These are phyloP conservation scores for Nasonovia ribisnigri DNA, from an alignment of 2,888 invertebrate genomes.

Conservation along the genomic window DNA sequence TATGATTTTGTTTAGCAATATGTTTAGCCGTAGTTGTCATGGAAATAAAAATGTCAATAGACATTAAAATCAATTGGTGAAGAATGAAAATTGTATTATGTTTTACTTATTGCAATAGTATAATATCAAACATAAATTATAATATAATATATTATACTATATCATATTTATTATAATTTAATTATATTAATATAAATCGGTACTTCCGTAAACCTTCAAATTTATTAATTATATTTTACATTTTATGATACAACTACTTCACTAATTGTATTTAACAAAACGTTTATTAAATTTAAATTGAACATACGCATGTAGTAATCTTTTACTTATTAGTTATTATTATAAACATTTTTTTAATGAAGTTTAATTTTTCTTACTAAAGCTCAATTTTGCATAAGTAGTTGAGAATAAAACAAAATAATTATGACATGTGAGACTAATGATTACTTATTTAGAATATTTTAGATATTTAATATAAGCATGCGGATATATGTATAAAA, in stretches of 20 bases:
- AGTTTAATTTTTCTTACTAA: neutral
- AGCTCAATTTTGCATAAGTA: neutral
- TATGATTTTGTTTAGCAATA: constrained; percentile 18
- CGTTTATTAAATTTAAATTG: neutral
- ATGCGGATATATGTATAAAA: neutral
- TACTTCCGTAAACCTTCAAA: neutral
- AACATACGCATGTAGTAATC: neutral
- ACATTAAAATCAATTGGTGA: constrained; percentile 42
- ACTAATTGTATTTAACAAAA: neutral
- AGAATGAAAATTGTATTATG: neutral
- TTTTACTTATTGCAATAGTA: neutral
- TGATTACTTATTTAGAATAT: no score
- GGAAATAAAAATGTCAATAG: constrained; percentile 49
- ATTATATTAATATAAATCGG: neutral
- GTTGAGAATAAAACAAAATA: neutral
- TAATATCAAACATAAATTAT: neutral
- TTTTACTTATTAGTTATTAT: neutral
- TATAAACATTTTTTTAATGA: neutral
- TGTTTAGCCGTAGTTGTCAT: constrained; percentile 47
- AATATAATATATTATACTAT: neutral
- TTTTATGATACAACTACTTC: neutral
- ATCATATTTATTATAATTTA: neutral
- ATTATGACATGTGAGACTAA: neutral
- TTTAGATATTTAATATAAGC: neutral
- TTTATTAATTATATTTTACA: neutral